phyloP scores from a whole-genome alignment of 2,888 invertebrate species.

The Tenthredo notha region DNA sequence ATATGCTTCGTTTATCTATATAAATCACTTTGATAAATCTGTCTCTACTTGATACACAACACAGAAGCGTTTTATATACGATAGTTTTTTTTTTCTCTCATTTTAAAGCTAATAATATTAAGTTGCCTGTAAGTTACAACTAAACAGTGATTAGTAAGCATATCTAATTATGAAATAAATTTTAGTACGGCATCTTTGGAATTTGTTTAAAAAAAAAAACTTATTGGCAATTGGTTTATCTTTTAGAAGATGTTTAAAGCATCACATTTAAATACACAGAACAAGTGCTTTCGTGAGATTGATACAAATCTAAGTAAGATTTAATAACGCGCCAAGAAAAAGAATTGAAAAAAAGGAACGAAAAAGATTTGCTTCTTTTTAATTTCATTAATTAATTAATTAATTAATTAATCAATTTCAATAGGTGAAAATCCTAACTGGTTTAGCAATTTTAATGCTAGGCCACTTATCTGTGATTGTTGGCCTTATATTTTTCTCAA shows the following conservation, averaged over 20 bases:
- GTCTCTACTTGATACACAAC: slow-evolving; percentile 32
- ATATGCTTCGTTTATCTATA: slow-evolving; percentile 10
- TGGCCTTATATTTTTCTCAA: not conserved
- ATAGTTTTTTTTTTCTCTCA: not conserved
- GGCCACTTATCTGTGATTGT: not conserved
- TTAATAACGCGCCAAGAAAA: not conserved
- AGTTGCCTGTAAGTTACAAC: not conserved
- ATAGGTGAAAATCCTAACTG: slow-evolving; percentile 15
- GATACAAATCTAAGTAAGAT: slow-evolving; percentile 1
- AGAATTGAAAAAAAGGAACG: not conserved
- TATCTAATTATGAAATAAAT: slow-evolving; percentile 36
- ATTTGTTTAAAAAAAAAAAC: not conserved
- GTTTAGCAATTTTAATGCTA: not conserved
- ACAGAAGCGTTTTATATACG: slow-evolving; percentile 41
- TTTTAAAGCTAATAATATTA: slow-evolving; percentile 4
- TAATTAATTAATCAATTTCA: not conserved
- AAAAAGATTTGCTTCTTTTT: not conserved
- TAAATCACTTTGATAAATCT: slow-evolving; percentile 25
- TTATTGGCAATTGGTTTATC: slow-evolving; percentile 16
- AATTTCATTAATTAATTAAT: not conserved
- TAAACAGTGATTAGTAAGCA: slow-evolving; percentile 25
- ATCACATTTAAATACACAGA: slow-evolving; percentile 2
- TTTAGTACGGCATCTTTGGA: slow-evolving; percentile 41
- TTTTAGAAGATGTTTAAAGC: slow-evolving; percentile 2
- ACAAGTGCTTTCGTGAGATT: slow-evolving; percentile 28